These are phyloP conservation scores for Micromys minutus DNA, from an alignment of 2,113 vertebrate species.

Conservation along the genomic window DNA sequence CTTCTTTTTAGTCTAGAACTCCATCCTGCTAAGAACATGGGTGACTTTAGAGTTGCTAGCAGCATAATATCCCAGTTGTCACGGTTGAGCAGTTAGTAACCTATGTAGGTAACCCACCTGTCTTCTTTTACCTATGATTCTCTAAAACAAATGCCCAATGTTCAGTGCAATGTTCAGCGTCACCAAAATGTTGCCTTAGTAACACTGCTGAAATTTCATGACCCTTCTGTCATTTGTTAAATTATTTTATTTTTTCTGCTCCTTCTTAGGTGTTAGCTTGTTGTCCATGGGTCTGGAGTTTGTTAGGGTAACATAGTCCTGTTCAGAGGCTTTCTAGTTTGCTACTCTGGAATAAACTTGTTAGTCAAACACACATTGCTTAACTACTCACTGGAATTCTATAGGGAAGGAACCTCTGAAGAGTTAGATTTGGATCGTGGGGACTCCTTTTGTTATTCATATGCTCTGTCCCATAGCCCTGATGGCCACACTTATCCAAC, in stretches of 20 bases:
- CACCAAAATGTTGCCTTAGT: not conserved
- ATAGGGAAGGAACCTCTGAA: not conserved
- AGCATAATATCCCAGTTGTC: accelerated
- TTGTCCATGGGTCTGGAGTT: not conserved
- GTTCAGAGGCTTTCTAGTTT: not conserved
- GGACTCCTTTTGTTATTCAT: not conserved
- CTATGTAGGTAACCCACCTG: not conserved
- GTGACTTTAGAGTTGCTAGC: not conserved
- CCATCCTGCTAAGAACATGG: not conserved
- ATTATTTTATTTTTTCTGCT: not conserved
- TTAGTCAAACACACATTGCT: not conserved
- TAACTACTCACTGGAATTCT: not conserved
- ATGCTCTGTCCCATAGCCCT: not conserved
- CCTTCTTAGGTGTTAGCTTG: too few species aligned
- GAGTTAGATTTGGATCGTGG: not conserved
- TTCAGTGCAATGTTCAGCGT: not conserved
- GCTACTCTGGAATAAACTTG: not conserved
- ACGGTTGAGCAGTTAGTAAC: not conserved
- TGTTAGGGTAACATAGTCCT: not conserved
- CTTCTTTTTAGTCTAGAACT: not conserved
- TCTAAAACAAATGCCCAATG: not conserved
- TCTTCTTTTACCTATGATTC: not conserved
- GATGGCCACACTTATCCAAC: not conserved
- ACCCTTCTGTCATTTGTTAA: not conserved
- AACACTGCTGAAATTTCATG: not conserved